Percentiles rank a stretch among this genome's conserved stretches.
Evolutionary conservation across 2,113 vertebrate genomes (phyloP).

Genomic region (Channa argus): DNA sequence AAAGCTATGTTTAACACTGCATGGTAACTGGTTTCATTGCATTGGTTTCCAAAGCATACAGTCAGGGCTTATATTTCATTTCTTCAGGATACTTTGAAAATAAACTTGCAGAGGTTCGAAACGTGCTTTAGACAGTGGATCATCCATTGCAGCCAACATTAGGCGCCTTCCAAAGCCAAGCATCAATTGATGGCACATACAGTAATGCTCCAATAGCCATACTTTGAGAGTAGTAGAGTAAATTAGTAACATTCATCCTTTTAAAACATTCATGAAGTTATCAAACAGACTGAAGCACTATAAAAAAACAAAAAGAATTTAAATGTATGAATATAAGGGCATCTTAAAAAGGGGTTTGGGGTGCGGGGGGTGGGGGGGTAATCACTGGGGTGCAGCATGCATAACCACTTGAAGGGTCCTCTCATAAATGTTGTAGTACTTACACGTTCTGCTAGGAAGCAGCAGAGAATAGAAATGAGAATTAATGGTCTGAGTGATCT

Average conservation of each 20-base stretch:
- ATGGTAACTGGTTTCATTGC: constrained; percentile 1
- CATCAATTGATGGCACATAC: neutral
- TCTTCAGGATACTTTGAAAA: constrained; percentile 11
- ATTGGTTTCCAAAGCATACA: neutral
- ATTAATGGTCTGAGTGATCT: constrained; percentile 36
- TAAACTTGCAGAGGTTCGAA: constrained; percentile 11
- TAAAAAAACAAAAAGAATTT: no score
- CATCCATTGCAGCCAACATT: neutral
- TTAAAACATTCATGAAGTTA: no score
- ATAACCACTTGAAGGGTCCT: neutral
- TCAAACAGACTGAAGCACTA: no score
- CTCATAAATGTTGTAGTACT: constrained; percentile 37
- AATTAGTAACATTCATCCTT: no score
- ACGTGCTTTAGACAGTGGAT: neutral
- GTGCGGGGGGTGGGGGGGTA: no score
- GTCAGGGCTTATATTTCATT: neutral
- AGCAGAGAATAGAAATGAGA: constrained; percentile 72
- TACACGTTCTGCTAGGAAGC: constrained; percentile 72
- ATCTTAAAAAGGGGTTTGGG: no score
- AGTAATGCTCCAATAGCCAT: neutral
- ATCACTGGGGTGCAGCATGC: neutral
- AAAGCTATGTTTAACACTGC: neutral
- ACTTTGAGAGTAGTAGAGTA: no score
- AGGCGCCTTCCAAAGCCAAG: neutral
- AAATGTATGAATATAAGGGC: no score